A percentile compares a stretch with the other conserved stretches of the same genome.
phyloP scores from a whole-genome alignment of 2,888 invertebrate genomes.

The Drosophila dives region DNA sequence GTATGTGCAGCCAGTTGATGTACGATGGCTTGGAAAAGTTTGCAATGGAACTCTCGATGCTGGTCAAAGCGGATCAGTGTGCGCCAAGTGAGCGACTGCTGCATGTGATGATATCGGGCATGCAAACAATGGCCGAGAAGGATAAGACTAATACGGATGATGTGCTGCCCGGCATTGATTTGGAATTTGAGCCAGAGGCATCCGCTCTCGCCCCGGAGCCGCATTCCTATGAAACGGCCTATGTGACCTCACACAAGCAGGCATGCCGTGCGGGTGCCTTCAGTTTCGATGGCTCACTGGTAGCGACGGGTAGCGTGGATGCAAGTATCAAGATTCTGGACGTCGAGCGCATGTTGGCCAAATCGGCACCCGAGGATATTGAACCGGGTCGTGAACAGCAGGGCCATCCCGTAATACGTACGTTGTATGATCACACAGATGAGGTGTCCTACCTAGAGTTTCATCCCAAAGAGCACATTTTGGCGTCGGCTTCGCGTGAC shows the following conservation, averaged over 20 bases:
- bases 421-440: conserved; percentile 96
- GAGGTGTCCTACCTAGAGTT: conserved; percentile 99
- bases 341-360: conserved; percentile 99
- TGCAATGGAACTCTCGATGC: conserved; percentile 92
- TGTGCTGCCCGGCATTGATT: conserved; percentile 87
- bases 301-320: conserved; percentile 99
- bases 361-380: conserved; percentile 96
- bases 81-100: conserved; percentile 97
- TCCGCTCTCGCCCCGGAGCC: conserved; percentile 97
- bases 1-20: conserved; percentile 93
- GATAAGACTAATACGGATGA: conserved; percentile 85
- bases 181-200: conserved; percentile 98
- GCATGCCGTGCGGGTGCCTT: conserved; percentile 98
- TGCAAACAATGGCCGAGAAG: conserved; percentile 91
- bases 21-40: conserved; percentile 99
- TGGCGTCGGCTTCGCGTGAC: conserved; percentile 97
- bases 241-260: conserved; percentile 99
- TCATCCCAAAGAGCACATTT: conserved; percentile 96
- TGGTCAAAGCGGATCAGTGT: conserved; percentile 96
- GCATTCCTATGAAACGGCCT: conserved; percentile 98
- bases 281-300: conserved; percentile 96
- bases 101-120: conserved; percentile 93
- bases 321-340: conserved; percentile 99
- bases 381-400: conserved; percentile 94
- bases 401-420: conserved; percentile 99